Base-by-base conservation (phyloP, 2,888 invertebrate species). In the Cataglyphis cursor region DNA sequence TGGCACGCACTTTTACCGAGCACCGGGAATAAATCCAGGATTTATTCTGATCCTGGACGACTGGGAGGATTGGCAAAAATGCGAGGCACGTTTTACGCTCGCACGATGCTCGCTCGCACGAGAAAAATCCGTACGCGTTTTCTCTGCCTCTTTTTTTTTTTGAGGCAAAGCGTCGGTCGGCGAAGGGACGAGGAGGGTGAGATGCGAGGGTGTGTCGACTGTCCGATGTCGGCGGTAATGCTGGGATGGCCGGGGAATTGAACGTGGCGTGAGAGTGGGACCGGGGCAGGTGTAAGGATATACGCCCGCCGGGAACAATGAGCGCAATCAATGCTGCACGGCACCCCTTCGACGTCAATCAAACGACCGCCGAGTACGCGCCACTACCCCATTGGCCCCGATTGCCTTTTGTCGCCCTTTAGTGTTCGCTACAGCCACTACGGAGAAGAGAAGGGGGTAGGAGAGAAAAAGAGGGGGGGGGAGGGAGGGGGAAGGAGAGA, bases 301-400 rank as follows among this genome's bases (percentile, higher is more conserved):
- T 89, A 91, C 83, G 83, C 81, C 68, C 75, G 78, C 59, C 81
- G 88, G 85, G 93, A 93, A 94, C 94, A 94, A 94, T 94, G 93
- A 93, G 92, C 88, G 92, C 93, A 94, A 94, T 94, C 94, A 94
- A 93, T 93, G 93, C 90, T 89, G 86, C 89, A 89, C 85, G 87
- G 85, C 90, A 85, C 89, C 92, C 92, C 92, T 93, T 91, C 92
- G 91, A 92, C 91, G 93, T 92, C 93, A 93, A 94, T 94, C 93
- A 92, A 92, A 93, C 89, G 91, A 90, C 84, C 88, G 88, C 89
- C 88, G 90, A 80, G 78, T 91, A 86, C 89, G 91, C 91, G 92
- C 92, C 91, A 93, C 92, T 93, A 91, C 91, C 93, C 93, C 91
- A 93, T 93, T 94, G 93, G 93, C 94, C 93, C 88, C 92, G 92